phyloP scores from a whole-genome alignment of 1,140 invertebrate species.

The Steinernema feltiae region DNA sequence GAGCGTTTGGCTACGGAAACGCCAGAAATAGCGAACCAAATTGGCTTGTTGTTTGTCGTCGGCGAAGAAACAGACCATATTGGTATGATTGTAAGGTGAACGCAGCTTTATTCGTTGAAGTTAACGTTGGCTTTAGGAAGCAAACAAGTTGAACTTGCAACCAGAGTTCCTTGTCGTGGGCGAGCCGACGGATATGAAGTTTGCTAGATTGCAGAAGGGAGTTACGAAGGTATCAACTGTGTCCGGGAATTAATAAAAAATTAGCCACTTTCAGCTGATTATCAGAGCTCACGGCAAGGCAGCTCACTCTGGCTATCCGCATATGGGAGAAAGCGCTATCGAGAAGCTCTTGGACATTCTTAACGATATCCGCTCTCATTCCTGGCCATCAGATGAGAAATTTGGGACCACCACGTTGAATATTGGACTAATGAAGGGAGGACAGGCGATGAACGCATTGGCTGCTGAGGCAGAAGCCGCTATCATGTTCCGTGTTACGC shows the following conservation, averaged over 20 bases:
- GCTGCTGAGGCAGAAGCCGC: slow-evolving; percentile 37
- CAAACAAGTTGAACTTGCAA: slow-evolving; percentile 35
- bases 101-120: not conserved
- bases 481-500: slow-evolving; percentile 42
- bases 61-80: slow-evolving; percentile 52
- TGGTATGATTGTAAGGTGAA: slow-evolving; percentile 49
- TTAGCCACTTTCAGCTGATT: slow-evolving; percentile 24
- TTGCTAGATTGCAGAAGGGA: slow-evolving; percentile 45
- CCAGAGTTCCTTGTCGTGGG: slow-evolving; percentile 46
- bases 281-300: slow-evolving; percentile 32
- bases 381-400: slow-evolving; percentile 37
- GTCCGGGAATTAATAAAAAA: slow-evolving; percentile 13
- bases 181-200: slow-evolving; percentile 47
- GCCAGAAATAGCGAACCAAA: slow-evolving; percentile 34
- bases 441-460: slow-evolving; percentile 46
- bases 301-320: slow-evolving; percentile 48
- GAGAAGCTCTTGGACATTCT: slow-evolving; percentile 45
- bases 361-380: slow-evolving; percentile 29
- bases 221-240: slow-evolving; percentile 38
- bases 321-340: slow-evolving; percentile 40
- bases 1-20: slow-evolving; percentile 24
- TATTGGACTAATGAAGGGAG: slow-evolving; percentile 44
- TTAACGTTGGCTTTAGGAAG: slow-evolving; percentile 17
- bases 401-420: slow-evolving; percentile 44
- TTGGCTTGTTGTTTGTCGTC: slow-evolving; percentile 47